Percentiles rank a stretch among this genome's conserved stretches.
phyloP scores from a whole-genome alignment of 2,113 vertebrate genomes.

The Artemisiospiza belli region DNA sequence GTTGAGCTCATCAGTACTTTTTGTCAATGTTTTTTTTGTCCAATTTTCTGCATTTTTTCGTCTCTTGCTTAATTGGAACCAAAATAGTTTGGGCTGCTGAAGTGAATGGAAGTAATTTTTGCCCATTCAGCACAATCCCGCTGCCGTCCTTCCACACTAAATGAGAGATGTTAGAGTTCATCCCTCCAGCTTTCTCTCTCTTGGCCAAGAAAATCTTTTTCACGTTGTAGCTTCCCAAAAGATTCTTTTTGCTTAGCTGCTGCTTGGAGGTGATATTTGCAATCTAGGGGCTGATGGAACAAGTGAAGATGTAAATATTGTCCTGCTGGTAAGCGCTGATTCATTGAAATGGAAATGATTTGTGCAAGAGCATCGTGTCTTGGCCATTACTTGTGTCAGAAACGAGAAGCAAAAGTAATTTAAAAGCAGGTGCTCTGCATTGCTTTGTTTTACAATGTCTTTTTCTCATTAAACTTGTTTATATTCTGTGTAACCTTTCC shows the following conservation, averaged over 20 bases:
- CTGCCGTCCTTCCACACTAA: neutral
- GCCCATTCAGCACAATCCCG: neutral
- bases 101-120: conserved; percentile 4
- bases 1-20: neutral
- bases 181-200: neutral
- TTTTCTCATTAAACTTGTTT: neutral
- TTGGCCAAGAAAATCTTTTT: neutral
- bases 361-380: neutral
- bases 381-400: neutral
- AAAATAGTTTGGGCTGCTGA: neutral
- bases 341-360: conserved; percentile 40
- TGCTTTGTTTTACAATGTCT: conserved; percentile 21
- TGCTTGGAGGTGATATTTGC: neutral
- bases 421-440: neutral
- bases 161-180: neutral
- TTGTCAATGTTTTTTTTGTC: neutral
- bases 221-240: neutral
- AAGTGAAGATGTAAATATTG: conserved; percentile 34
- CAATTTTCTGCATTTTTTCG: conserved; percentile 9
- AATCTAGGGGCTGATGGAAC: neutral
- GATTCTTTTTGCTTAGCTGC: conserved; percentile 19
- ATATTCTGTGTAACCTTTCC: neutral
- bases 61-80: conserved; percentile 8
- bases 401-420: neutral
- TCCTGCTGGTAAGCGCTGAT: neutral